Evolutionary conservation across 2,888 invertebrate genomes (phyloP).

Genomic region (Digitonthophagus gazella): DNA sequence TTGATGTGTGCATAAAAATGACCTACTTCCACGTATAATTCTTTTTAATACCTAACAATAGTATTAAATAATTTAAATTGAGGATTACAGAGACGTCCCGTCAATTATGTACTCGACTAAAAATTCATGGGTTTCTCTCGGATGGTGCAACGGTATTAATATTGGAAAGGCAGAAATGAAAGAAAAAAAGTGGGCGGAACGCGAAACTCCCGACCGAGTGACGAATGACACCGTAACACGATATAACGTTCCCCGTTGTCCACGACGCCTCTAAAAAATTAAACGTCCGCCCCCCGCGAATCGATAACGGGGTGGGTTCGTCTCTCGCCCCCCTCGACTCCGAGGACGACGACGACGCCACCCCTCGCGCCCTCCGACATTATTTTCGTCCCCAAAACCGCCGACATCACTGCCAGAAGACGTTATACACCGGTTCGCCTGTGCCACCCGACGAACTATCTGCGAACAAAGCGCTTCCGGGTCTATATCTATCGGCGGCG

Average conservation of each 20-base stretch:
- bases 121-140: neutral
- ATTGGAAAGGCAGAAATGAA: neutral
- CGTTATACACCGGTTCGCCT: constrained; percentile 17
- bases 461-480: constrained; percentile 30
- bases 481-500: constrained; percentile 27
- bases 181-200: neutral
- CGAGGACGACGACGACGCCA: constrained; percentile 2
- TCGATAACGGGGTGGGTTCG: neutral
- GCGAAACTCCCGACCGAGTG: neutral
- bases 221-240: neutral
- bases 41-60: no score
- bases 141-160: neutral
- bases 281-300: neutral
- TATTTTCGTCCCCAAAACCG: neutral
- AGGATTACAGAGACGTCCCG: neutral
- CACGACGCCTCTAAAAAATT: neutral
- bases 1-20: no score
- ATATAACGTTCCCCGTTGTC: neutral
- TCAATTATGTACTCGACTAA: neutral
- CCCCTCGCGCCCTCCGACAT: neutral
- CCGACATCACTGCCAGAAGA: constrained; percentile 4
- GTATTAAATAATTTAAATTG: neutral
- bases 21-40: no score
- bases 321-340: constrained; percentile 27
- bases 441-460: constrained; percentile 21